These are phyloP conservation scores for Abscondita cerata DNA, from an alignment of 2,888 invertebrate genomes.

Conservation along the genomic window DNA sequence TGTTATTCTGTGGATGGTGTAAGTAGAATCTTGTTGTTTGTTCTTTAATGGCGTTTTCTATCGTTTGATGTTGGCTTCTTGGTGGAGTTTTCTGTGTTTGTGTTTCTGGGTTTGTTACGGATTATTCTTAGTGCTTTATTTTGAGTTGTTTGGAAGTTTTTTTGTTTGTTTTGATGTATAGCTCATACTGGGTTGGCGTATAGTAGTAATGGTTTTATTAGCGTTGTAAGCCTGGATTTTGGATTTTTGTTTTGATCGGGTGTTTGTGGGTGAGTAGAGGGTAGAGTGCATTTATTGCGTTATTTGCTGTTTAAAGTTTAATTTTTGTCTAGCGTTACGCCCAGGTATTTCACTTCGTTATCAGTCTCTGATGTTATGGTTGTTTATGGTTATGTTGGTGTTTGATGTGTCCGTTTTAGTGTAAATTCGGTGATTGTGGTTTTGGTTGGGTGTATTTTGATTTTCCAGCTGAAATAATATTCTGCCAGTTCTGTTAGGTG, in stretches of 20 bases:
- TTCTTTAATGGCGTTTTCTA: too few species aligned
- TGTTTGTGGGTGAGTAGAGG: neutral
- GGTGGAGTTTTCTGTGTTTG: too few species aligned
- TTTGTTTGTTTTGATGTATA: too few species aligned
- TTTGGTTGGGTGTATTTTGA: neutral
- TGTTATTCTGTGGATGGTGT: too few species aligned
- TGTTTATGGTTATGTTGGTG: neutral
- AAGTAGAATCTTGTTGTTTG: too few species aligned
- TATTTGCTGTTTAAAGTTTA: neutral
- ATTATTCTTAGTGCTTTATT: too few species aligned
- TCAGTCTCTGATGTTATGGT: neutral
- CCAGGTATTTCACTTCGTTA: neutral
- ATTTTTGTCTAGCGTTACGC: neutral
- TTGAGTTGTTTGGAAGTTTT: too few species aligned
- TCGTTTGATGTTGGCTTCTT: too few species aligned
- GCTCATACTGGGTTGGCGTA: too few species aligned
- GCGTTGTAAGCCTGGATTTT: too few species aligned
- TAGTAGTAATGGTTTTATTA: too few species aligned
- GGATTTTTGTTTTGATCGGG: neutral
- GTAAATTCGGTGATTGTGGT: neutral
- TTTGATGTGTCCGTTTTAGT: neutral
- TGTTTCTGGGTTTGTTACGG: too few species aligned
- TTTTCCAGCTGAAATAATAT: constrained; percentile 2
- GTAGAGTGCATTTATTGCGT: neutral
- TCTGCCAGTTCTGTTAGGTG: neutral